Conservation (phyloP, 1,140 invertebrate genomes). For the Psilanteris sp. region DNA sequence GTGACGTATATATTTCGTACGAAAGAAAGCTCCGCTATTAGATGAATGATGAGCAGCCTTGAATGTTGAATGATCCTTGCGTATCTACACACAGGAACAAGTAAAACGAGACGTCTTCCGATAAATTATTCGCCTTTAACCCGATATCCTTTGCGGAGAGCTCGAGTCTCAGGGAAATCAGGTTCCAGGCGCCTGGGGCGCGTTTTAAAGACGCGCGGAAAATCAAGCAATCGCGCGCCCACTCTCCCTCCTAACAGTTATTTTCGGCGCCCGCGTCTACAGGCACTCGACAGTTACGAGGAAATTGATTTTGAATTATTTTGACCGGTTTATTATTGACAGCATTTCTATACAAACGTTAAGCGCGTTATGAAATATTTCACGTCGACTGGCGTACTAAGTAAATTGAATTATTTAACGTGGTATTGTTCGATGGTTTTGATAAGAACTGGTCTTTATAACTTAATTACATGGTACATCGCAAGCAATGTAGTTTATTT, state of each 20-base stretch:
- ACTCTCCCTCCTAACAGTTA: not conserved
- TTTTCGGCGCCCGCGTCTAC: slow-evolving; percentile 4
- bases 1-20: slow-evolving; percentile 29
- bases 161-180: slow-evolving; percentile 46
- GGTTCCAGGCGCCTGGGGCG: slow-evolving; percentile 32
- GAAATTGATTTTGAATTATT: slow-evolving; percentile 37
- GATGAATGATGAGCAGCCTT: slow-evolving; percentile 69
- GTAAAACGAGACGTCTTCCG: slow-evolving; percentile 65
- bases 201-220: slow-evolving; percentile 37
- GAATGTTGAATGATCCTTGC: slow-evolving; percentile 66
- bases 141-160: slow-evolving; percentile 58
- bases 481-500: no score
- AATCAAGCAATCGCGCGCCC: slow-evolving; percentile 2
- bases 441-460: no score
- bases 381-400: not conserved
- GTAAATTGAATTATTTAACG: not conserved
- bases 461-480: no score
- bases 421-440: no score
- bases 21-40: slow-evolving; percentile 66
- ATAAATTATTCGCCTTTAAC: slow-evolving; percentile 70
- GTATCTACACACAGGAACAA: slow-evolving; percentile 61
- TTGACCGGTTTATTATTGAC: slow-evolving; percentile 9
- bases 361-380: slow-evolving; percentile 3
- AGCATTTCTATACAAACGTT: slow-evolving; percentile 9
- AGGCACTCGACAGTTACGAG: not conserved